Conservation (phyloP, 2,797 vertebrate genomes). For the Gadopsis marmoratus region DNA sequence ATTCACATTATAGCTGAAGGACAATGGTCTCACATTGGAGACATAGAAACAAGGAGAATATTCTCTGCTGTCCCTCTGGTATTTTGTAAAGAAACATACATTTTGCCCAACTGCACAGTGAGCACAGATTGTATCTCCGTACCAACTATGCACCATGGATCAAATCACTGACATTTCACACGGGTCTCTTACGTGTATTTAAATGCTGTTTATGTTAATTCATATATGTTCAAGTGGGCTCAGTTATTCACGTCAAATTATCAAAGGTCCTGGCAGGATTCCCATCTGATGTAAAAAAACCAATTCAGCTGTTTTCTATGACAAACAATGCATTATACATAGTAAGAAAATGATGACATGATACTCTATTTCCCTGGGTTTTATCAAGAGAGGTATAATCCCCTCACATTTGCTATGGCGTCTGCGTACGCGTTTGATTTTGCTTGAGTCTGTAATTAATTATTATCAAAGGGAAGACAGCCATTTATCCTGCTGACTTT, state of each 20-base stretch:
- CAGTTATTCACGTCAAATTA: not conserved
- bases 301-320: not conserved
- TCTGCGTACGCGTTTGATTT: conserved; percentile 43
- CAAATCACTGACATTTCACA: not conserved
- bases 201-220: not conserved
- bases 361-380: conserved; percentile 4
- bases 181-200: not conserved
- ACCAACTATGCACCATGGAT: not conserved
- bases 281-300: not conserved
- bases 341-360: conserved; percentile 2
- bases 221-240: too few species aligned
- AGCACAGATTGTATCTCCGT: not conserved
- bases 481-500: conserved; percentile 58
- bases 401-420: conserved; percentile 20
- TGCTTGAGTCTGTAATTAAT: conserved; percentile 58
- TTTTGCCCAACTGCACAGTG: not conserved
- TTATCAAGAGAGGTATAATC: conserved; percentile 16
- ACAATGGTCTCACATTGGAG: conserved; percentile 4
- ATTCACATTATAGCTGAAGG: conserved; percentile 37
- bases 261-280: not conserved
- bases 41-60: not conserved
- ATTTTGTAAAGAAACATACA: conserved; percentile 1
- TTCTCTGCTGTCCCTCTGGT: not conserved
- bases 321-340: conserved; percentile 7
- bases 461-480: conserved; percentile 55